A percentile compares a stretch with the other conserved stretches of the same genome.
Evolutionary conservation across 2,113 vertebrate genomes (phyloP).

Genomic region (Melozone crissalis): DNA sequence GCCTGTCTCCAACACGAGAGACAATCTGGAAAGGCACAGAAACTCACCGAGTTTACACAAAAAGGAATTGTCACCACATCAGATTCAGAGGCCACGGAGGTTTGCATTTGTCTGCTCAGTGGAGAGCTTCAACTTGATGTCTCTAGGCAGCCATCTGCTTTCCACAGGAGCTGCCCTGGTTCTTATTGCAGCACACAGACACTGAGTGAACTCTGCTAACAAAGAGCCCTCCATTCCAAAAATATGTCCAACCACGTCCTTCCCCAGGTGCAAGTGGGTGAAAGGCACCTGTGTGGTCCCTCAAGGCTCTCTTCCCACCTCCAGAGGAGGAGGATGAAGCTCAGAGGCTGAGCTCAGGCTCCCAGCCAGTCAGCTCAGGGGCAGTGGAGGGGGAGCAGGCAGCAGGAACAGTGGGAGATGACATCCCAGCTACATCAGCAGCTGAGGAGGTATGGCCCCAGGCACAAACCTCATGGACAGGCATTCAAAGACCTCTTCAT

Average conservation of each 20-base stretch:
- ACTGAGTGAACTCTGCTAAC: fast-evolving
- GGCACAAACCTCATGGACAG: not conserved
- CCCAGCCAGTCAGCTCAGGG: not conserved
- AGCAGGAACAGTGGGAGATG: not conserved
- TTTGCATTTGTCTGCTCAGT: not conserved
- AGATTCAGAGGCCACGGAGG: not conserved
- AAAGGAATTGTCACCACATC: not conserved
- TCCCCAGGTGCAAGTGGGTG: fast-evolving
- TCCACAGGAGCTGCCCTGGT: not conserved
- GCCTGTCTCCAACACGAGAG: not conserved
- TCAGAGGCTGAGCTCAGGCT: not conserved
- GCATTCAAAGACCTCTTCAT: not conserved
- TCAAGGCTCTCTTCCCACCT: not conserved
- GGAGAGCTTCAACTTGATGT: not conserved
- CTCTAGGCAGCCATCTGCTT: not conserved
- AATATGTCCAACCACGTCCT: not conserved
- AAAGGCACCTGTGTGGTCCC: not conserved
- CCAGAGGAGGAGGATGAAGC: not conserved
- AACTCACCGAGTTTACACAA: not conserved
- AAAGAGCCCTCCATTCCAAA: not conserved
- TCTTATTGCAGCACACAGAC: fast-evolving
- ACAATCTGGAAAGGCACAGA: not conserved
- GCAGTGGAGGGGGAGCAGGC: not conserved
- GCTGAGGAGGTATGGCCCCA: not conserved
- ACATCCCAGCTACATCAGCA: not conserved